Evolutionary conservation across 2,113 vertebrate species (phyloP).

Genomic region (Rostratula benghalensis): DNA sequence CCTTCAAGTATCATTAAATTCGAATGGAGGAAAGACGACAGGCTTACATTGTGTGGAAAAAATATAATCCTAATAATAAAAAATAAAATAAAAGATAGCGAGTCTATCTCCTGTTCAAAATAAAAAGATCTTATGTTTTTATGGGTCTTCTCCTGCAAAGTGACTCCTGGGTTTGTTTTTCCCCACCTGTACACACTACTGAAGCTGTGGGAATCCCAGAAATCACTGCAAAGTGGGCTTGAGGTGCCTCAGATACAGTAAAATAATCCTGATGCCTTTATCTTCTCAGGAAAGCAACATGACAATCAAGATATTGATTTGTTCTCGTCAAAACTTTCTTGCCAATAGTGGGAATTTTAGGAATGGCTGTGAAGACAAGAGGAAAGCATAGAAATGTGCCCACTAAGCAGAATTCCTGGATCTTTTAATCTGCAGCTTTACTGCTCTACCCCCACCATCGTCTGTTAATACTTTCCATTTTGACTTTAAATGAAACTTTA

Average conservation of each 20-base stretch:
- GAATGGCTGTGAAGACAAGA: not conserved
- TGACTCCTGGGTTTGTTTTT: not conserved
- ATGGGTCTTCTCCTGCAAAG: not conserved
- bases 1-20: not conserved
- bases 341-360: not conserved
- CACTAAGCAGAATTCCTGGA: not conserved
- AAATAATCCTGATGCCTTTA: not conserved
- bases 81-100: not conserved
- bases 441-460: not conserved
- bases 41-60: not conserved
- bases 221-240: not conserved
- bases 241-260: accelerated
- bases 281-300: not conserved
- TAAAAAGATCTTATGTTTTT: not conserved
- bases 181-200: not conserved
- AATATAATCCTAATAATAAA: not conserved
- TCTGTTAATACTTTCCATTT: not conserved
- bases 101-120: not conserved
- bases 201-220: not conserved
- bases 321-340: not conserved
- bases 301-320: not conserved
- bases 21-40: not conserved
- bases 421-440: not conserved
- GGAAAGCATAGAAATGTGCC: not conserved
- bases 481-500: constrained; percentile 7